A percentile compares a stretch with the other conserved stretches of the same genome.
Conservation (phyloP, 53 echinoderm and acorn worm species). For the Temnopleurus reevesii region DNA sequence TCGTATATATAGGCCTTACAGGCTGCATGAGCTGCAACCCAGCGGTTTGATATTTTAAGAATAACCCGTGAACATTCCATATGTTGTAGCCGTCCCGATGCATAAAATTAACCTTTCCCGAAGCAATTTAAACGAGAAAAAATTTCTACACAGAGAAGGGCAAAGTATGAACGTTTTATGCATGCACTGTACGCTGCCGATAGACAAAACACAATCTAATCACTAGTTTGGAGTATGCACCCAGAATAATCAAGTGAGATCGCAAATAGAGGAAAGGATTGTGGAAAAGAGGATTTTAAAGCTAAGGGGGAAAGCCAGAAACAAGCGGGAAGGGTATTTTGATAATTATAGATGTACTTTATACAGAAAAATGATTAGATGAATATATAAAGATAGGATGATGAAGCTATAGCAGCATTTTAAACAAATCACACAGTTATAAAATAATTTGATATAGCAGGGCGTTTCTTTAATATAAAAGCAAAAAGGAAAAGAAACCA, state of each 20-base stretch:
- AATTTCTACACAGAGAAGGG: neutral
- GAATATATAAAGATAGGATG: no score
- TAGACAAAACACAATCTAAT: slow-evolving; percentile 28
- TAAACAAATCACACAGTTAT: no score
- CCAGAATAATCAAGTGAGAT: neutral
- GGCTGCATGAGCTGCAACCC: neutral
- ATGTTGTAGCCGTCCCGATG: neutral
- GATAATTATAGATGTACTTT: neutral
- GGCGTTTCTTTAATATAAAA: no score
- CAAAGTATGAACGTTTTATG: neutral
- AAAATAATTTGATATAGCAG: no score
- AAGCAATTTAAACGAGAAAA: slow-evolving; percentile 21
- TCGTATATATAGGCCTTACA: neutral
- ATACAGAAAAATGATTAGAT: neutral
- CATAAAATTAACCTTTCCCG: slow-evolving; percentile 31
- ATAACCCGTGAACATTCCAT: neutral
- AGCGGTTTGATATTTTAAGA: neutral
- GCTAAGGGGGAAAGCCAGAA: neutral
- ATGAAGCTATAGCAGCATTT: no score
- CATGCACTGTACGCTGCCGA: neutral
- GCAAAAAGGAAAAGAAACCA: no score
- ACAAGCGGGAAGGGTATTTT: neutral
- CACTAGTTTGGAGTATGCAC: neutral
- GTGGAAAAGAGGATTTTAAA: neutral
- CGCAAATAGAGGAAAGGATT: neutral